Percentiles rank a stretch among this genome's conserved stretches.
Evolutionary conservation across 1,140 invertebrate species (phyloP).

Genomic region (Pseudomyrmex flavicornis): DNA sequence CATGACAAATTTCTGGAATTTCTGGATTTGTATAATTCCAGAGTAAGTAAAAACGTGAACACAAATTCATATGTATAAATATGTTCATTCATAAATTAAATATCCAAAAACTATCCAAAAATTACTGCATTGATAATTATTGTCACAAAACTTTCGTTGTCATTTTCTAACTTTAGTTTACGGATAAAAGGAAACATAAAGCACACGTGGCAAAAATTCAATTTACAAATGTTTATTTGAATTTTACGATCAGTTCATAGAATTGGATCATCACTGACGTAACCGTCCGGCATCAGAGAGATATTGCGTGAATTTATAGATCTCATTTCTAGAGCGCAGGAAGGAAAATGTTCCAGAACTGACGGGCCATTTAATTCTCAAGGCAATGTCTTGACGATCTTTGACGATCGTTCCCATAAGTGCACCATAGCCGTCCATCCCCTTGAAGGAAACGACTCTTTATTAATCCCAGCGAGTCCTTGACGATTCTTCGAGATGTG

Average conservation of each 20-base stretch:
- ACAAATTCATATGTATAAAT: neutral
- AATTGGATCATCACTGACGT: slow-evolving; percentile 19
- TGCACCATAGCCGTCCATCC: slow-evolving; percentile 38
- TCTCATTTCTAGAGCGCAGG: neutral
- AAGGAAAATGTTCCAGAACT: neutral
- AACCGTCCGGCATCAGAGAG: slow-evolving; percentile 17
- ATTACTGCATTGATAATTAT: neutral
- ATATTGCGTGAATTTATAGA: slow-evolving; percentile 41
- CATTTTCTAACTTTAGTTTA: neutral
- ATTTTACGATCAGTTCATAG: neutral
- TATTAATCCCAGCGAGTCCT: slow-evolving; percentile 68
- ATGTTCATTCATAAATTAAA: neutral
- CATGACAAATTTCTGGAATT: neutral
- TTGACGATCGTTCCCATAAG: slow-evolving; percentile 56
- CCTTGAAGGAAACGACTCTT: slow-evolving; percentile 61
- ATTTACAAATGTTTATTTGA: slow-evolving; percentile 12
- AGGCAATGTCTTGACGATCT: slow-evolving; percentile 11
- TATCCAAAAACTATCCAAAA: neutral
- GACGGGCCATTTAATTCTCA: slow-evolving; percentile 57
- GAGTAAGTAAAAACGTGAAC: neutral
- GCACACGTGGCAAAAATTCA: neutral
- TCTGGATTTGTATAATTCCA: neutral
- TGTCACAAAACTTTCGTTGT: neutral
- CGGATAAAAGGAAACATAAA: neutral
- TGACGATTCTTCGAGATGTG: slow-evolving; percentile 47